A percentile compares a stretch with the other conserved stretches of the same genome.
These are phyloP conservation scores for Tubiluchus corallicola DNA, from an alignment of 2,888 invertebrate genomes.

Conservation along the genomic window DNA sequence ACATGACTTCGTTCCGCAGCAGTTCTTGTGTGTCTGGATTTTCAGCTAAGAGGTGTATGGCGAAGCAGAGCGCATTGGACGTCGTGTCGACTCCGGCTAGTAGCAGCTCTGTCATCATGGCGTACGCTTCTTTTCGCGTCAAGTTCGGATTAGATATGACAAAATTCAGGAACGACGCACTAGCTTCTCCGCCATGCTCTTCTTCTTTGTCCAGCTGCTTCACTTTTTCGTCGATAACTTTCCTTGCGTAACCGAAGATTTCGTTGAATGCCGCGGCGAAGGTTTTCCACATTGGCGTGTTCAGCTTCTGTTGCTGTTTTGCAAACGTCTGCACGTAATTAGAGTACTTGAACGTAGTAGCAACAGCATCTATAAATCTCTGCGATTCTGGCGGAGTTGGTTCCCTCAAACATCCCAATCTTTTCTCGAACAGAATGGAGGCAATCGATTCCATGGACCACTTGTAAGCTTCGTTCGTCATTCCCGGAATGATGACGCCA, in stretches of 20 bases:
- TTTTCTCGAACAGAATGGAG: no score
- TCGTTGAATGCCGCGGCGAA: constrained; percentile 25
- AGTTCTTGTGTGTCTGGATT: constrained; percentile 18
- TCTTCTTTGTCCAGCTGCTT: constrained; percentile 11
- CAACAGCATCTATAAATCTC: no score
- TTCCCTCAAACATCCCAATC: no score
- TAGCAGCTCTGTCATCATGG: constrained; percentile 24
- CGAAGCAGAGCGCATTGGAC: constrained; percentile 20
- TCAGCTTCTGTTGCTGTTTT: constrained; percentile 20
- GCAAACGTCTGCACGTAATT: no score
- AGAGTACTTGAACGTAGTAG: no score
- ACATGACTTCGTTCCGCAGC: constrained; percentile 18
- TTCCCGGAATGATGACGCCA: no score
- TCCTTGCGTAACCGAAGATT: constrained; percentile 21
- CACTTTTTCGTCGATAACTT: constrained; percentile 17
- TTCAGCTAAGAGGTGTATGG: constrained; percentile 19
- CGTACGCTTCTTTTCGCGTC: constrained; percentile 20
- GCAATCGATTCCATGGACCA: no score
- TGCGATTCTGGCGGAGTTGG: no score
- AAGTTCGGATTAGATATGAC: constrained; percentile 20
- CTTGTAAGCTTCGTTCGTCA: no score
- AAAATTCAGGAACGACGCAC: no score
- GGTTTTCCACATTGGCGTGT: constrained; percentile 23
- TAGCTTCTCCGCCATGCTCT: constrained; percentile 31
- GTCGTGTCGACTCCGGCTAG: constrained; percentile 26